Percentiles rank a stretch among this genome's conserved stretches.
Conservation (phyloP, 2,797 vertebrate genomes). For the Tamandua tetradactyla region DNA sequence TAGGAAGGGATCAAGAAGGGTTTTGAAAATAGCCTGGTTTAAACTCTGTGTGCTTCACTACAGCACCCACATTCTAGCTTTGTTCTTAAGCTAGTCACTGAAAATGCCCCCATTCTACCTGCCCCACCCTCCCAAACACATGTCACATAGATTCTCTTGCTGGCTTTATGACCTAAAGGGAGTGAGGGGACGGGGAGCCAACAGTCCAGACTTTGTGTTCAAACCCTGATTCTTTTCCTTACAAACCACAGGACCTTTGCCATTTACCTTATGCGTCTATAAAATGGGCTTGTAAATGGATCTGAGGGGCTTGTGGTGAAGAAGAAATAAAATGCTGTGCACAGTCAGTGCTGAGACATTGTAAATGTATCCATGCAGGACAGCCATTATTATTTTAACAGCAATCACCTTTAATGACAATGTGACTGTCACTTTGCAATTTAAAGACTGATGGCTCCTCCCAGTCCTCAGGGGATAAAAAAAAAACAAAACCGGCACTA, state of each 20-base stretch:
- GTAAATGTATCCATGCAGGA: neutral
- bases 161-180: neutral
- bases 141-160: neutral
- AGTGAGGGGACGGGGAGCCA: neutral
- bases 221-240: neutral
- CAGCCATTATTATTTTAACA: neutral
- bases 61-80: neutral
- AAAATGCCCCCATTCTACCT: neutral
- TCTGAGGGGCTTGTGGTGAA: neutral
- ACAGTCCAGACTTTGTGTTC: neutral
- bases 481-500: neutral
- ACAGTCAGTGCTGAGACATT: neutral
- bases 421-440: neutral
- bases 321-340: neutral
- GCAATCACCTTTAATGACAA: neutral
- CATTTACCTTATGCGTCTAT: neutral
- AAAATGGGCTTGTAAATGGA: constrained; percentile 5
- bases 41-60: neutral
- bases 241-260: neutral
- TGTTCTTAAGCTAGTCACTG: neutral
- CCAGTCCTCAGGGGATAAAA: neutral
- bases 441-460: neutral
- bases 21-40: neutral
- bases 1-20: neutral
- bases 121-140: neutral